Conservation (phyloP, 2,113 vertebrate genomes). For the Mastomys coucha region DNA sequence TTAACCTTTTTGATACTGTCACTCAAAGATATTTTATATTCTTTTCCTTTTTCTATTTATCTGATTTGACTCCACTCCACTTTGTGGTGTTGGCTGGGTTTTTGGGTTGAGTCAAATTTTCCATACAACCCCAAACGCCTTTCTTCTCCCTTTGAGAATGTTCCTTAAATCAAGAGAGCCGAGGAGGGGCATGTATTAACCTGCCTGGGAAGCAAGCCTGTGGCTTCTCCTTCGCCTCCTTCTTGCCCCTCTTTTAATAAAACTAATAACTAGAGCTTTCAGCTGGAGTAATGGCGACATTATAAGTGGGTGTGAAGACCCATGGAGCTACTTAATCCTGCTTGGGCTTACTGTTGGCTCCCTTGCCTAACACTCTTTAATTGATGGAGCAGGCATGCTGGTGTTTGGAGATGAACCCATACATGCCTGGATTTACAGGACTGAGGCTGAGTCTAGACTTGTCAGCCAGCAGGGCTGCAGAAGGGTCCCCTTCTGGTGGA, state of each 20-base stretch:
- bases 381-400: not conserved
- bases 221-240: constrained; percentile 69
- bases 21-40: constrained; percentile 88
- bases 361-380: constrained; percentile 50
- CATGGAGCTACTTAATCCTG: constrained; percentile 64
- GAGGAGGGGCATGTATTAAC: constrained; percentile 84
- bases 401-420: constrained; percentile 54
- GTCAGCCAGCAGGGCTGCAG: not conserved
- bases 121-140: constrained; percentile 85
- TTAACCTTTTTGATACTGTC: constrained; percentile 86
- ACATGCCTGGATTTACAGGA: constrained; percentile 5
- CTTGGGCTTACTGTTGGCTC: constrained; percentile 52
- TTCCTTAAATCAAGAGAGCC: constrained; percentile 80
- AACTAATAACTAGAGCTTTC: constrained; percentile 58
- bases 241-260: constrained; percentile 62
- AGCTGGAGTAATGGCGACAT: constrained; percentile 41
- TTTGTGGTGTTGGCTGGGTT: constrained; percentile 88
- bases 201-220: constrained; percentile 79
- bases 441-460: constrained; percentile 39
- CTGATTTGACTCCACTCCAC: constrained; percentile 88
- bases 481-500: constrained; percentile 31
- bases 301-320: constrained; percentile 39
- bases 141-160: constrained; percentile 76
- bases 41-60: constrained; percentile 88
- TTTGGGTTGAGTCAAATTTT: constrained; percentile 86